Conservation (phyloP, 35 echinoderm and acorn worm genomes). For the Hemicentrotus pulcherrimus region DNA sequence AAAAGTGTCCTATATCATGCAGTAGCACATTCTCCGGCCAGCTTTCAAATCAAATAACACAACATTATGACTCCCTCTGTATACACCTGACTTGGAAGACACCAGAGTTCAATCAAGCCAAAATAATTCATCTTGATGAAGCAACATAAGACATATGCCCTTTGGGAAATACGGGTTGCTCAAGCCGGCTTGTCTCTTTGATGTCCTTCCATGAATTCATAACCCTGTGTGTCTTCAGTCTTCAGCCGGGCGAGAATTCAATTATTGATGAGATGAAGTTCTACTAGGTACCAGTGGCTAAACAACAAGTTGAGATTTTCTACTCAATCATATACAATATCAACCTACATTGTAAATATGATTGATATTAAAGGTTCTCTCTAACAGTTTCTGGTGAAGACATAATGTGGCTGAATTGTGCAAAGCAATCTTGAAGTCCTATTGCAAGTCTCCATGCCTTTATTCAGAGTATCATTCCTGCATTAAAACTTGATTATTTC, state of each 20-base stretch:
- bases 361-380: too few species aligned
- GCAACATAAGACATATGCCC: conserved; percentile 3
- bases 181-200: background rate
- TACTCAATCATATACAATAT: background rate
- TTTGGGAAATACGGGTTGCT: background rate
- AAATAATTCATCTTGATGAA: conserved; percentile 12
- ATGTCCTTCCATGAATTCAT: background rate
- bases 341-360: background rate
- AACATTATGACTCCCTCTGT: too few species aligned
- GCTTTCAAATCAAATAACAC: background rate
- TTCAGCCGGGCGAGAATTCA: background rate
- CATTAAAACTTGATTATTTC: too few species aligned
- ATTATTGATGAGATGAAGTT: background rate
- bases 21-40: background rate
- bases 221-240: background rate
- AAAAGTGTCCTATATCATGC: background rate
- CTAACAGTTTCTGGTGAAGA: too few species aligned
- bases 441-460: too few species aligned
- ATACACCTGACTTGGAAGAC: background rate
- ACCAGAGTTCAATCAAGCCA: background rate
- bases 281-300: background rate
- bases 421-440: too few species aligned
- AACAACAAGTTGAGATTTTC: background rate
- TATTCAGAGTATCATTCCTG: too few species aligned
- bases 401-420: too few species aligned